Base-by-base conservation (phyloP, 2,888 invertebrate genomes). In the Dendrolimus houi region DNA sequence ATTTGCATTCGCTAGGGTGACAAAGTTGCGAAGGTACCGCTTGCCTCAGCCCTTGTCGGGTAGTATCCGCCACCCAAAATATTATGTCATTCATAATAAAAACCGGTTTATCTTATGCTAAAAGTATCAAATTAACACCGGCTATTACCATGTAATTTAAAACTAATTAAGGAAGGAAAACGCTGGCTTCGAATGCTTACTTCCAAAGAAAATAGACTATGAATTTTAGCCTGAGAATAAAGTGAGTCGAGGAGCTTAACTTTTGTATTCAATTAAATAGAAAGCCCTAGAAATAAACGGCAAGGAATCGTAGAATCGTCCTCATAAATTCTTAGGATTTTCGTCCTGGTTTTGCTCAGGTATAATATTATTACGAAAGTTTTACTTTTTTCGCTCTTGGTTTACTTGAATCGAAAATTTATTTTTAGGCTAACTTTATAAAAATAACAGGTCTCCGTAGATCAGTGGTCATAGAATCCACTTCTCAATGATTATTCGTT, bases 201-300 rank as follows among this genome's bases (percentile, higher is more conserved):
- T 84, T 81, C 75, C 80, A 71, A 73, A 79, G 81, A 77, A 87
- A 88, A 87, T 85, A 82, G 79, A 85, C 83, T 84, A 83, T 81
- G 84, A 85, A 87, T 83, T 85, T 85, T 84, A 80, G 69, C 72
- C 66, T 62, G 74, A 72, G 82, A 77, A 80, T 79, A 78, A 83
- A 86, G 79, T 82, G 83, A 82, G 81, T 83, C 73, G 74, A 74
- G 72, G 71, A 80, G 77, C 82, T 86, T 84, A 87, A 86, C 83
- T 87, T 87, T 85, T 85, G 85, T 85, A 86, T 86, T 85, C 84
- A 83, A 86, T 87, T 86, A 86, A 83, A 84, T 81, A 85, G 85
- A 86, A 83, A 87, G 83, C 83, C 81, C 81, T 79, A 79, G 79
- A 75, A 79, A 76, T 80, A 78, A 81, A 77, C 67, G 77, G 70